These are phyloP conservation scores for Poeciliopsis infans DNA, from an alignment of 2,797 vertebrate genomes.

Conservation along the genomic window DNA sequence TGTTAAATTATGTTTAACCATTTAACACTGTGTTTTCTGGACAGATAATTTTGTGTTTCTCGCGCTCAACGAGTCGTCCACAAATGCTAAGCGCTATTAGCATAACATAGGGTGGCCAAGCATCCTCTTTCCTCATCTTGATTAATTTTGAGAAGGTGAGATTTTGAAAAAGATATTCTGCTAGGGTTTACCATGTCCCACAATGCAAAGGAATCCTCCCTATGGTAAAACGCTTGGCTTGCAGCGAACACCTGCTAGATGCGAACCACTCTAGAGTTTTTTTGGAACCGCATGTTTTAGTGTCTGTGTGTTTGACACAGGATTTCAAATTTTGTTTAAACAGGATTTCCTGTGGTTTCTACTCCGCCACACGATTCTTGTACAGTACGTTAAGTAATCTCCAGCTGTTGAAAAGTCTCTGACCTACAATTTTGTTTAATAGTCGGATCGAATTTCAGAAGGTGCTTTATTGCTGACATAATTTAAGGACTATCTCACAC, in stretches of 20 bases:
- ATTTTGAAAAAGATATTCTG: neutral
- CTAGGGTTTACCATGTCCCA: no score
- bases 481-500: neutral
- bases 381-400: constrained; percentile 8
- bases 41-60: no score
- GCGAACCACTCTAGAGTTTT: neutral
- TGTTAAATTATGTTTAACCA: no score
- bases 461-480: neutral
- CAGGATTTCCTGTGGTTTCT: neutral
- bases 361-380: neutral
- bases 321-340: neutral
- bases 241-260: neutral
- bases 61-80: no score
- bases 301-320: constrained; percentile 2
- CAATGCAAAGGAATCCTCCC: neutral
- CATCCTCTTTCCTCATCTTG: neutral
- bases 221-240: neutral
- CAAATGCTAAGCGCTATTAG: no score
- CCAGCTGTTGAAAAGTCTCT: constrained; percentile 17
- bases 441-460: neutral
- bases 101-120: no score
- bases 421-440: constrained; percentile 6
- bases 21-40: no score
- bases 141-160: neutral
- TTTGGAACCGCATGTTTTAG: neutral